A percentile compares a stretch with the other conserved stretches of the same genome.
Evolutionary conservation across 2,888 invertebrate genomes (phyloP).

Genomic region (Cephalotes varians): DNA sequence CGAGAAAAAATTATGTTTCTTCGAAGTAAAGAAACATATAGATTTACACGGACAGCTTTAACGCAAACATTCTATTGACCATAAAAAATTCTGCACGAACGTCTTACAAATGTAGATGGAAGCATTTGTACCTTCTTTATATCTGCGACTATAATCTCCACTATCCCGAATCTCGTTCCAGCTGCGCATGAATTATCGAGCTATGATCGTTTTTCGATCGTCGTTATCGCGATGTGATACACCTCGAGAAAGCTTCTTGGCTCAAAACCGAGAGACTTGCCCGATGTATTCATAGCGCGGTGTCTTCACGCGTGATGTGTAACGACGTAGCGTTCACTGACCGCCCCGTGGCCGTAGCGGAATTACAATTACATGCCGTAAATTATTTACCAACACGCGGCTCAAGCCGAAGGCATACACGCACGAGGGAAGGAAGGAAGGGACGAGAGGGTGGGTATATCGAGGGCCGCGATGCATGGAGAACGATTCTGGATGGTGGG

Average conservation of each 20-base stretch:
- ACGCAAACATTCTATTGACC: slow-evolving; percentile 4
- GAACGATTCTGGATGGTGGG: slow-evolving; percentile 62
- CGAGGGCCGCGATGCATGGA: slow-evolving; percentile 42
- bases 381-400: slow-evolving; percentile 80
- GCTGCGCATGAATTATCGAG: slow-evolving; percentile 20
- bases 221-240: slow-evolving; percentile 8
- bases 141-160: neutral
- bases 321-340: slow-evolving; percentile 41
- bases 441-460: slow-evolving; percentile 11
- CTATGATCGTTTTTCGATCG: slow-evolving; percentile 36
- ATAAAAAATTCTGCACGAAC: slow-evolving; percentile 2
- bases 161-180: slow-evolving; percentile 9
- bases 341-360: slow-evolving; percentile 59
- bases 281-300: slow-evolving; percentile 33
- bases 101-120: neutral
- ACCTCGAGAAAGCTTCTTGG: neutral
- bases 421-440: neutral
- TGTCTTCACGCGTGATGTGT: slow-evolving; percentile 18
- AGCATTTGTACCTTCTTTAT: neutral
- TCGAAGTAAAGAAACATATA: neutral
- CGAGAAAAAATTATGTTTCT: neutral
- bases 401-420: slow-evolving; percentile 25
- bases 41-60: neutral
- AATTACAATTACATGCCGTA: slow-evolving; percentile 81
- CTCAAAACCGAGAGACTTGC: slow-evolving; percentile 44